Evolutionary conservation across 2,113 vertebrate species (phyloP), one percentile per base, ranked within the genome.

Genomic region (Aix galericulata): DNA sequence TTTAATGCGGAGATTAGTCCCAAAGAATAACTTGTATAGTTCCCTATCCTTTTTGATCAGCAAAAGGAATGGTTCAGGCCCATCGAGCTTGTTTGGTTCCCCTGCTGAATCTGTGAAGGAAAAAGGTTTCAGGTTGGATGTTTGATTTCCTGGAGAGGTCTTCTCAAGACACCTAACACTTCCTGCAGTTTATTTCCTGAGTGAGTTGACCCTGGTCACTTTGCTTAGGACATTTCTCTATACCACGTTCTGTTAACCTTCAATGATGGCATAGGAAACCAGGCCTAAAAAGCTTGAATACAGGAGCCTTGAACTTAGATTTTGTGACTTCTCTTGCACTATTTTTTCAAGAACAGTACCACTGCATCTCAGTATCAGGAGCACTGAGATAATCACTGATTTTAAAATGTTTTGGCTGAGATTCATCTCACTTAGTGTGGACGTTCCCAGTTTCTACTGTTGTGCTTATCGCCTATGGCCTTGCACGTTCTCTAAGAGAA

Each of bases 31-130:
- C 34, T 64, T 16, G 29, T 56, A 2, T 64, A 64, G n/a, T 81
- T 58, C 25, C 25, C 18, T 34, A 40, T 42, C 48, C n/a, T 40
- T 58, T 66, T 73, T 58, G 59, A 58, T 42, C 25, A 66, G 34
- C 9, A 13, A 42, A 20, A 1, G 2, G 32, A 53, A 44, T 0
- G 1, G 18, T 50, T 66, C 20, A 50, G 29, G 34, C 58, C 15
- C 40, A 62, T 64, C 60, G 55, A 60, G 31, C 20, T 77, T 53
- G 26, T 71, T 71, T 55, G 40, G 27, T 40, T 40, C 29, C 8
- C 18, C 23, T 9, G 25, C n/a, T 66, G 40, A 42, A 34, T 48
- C 58, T 16, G 18, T 9, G 9, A 12, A 5, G 8, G 13, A 34
- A 48, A 59, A 26, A n/a, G 22, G 29, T 32, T 52, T 25, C 26